A percentile compares a stretch with the other conserved stretches of the same genome.
phyloP scores from a whole-genome alignment of 2,888 invertebrate species.

The Aquatica leii region DNA sequence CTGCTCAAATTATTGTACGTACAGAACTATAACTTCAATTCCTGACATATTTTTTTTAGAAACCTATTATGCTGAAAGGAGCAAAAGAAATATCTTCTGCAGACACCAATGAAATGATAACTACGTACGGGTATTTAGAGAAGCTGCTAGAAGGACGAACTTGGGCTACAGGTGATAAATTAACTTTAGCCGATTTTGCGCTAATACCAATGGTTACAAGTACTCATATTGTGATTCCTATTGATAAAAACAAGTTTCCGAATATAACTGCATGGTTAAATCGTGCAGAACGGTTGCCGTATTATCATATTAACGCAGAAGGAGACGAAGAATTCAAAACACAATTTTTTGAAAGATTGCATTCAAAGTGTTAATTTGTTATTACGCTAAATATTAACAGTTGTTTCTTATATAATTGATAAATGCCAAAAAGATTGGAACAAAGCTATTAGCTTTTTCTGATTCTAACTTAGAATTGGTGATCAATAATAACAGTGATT shows the following conservation, averaged over 20 bases:
- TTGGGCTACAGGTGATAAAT: constrained; percentile 62
- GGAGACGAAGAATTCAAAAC: constrained; percentile 1
- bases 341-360: not conserved
- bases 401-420: no score
- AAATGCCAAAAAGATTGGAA: no score
- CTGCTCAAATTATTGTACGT: not conserved
- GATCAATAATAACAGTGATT: no score
- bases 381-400: no score
- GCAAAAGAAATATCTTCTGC: constrained; percentile 12
- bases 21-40: constrained; percentile 45
- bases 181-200: constrained; percentile 42
- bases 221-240: constrained; percentile 29
- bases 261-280: constrained; percentile 50
- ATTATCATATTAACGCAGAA: constrained; percentile 27
- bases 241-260: constrained; percentile 25
- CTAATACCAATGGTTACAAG: not conserved
- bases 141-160: constrained; percentile 59
- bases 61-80: constrained; percentile 49
- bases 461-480: no score
- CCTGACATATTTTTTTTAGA: constrained; percentile 57
- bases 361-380: constrained; percentile 2
- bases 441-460: no score
- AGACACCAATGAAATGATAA: constrained; percentile 38
- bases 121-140: constrained; percentile 62
- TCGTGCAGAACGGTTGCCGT: constrained; percentile 45